These are phyloP conservation scores for Mactra quadrangularis DNA, from an alignment of 1,140 invertebrate genomes.

Conservation along the genomic window DNA sequence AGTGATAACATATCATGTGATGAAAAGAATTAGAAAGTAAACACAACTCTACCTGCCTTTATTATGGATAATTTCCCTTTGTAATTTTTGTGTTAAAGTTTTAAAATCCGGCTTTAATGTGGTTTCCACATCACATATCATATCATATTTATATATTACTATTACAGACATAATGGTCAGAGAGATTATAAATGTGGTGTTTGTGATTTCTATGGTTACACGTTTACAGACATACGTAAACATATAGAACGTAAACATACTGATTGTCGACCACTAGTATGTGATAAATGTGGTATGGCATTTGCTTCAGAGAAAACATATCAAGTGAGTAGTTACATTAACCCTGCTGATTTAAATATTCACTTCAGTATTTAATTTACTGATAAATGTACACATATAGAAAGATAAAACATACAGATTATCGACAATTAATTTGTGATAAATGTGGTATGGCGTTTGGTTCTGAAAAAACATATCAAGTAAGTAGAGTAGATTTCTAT, in stretches of 20 bases:
- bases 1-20: too few relatives aligned
- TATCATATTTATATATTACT: too few relatives aligned
- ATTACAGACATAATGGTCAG: constrained; percentile 80
- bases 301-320: constrained; percentile 77
- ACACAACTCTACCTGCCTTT: too few relatives aligned
- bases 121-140: too few relatives aligned
- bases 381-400: neutral
- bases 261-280: constrained; percentile 78
- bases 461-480: constrained; percentile 72
- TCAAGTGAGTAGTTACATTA: constrained; percentile 63
- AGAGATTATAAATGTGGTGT: constrained; percentile 83
- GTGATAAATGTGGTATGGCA: constrained; percentile 80
- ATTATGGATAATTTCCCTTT: too few relatives aligned
- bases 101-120: too few relatives aligned
- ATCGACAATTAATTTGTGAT: constrained; percentile 79
- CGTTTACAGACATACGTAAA: constrained; percentile 84
- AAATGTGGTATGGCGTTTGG: constrained; percentile 81
- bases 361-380: too few relatives aligned
- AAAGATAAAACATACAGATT: neutral
- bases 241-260: constrained; percentile 84
- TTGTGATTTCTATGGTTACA: constrained; percentile 84
- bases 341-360: too few relatives aligned
- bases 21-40: too few relatives aligned
- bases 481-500: too few relatives aligned
- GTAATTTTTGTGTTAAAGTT: too few relatives aligned